Conservation (phyloP, 2,888 invertebrate genomes). For the Anagyrus pseudococci region DNA sequence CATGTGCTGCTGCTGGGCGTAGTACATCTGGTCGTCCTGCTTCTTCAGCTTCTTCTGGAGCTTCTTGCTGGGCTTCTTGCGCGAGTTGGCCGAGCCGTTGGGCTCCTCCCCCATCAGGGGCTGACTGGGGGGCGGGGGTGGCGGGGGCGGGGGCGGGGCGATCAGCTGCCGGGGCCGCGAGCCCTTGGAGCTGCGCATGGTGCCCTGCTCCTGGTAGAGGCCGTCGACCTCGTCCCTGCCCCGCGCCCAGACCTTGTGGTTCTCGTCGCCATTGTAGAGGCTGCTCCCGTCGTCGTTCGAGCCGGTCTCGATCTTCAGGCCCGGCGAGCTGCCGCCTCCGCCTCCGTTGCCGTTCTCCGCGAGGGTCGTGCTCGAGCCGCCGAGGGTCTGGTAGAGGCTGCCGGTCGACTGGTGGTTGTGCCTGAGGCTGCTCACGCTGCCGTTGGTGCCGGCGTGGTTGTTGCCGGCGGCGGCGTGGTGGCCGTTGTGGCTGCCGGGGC, state of each 20-base stretch:
- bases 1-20: slow-evolving; percentile 52
- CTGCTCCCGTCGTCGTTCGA: slow-evolving; percentile 57
- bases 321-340: slow-evolving; percentile 35
- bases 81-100: slow-evolving; percentile 39
- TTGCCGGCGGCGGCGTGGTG: slow-evolving; percentile 41
- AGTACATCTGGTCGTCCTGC: slow-evolving; percentile 53
- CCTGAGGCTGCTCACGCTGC: slow-evolving; percentile 57
- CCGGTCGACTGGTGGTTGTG: slow-evolving; percentile 45
- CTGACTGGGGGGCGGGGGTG: slow-evolving; percentile 62
- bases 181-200: slow-evolving; percentile 63
- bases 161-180: slow-evolving; percentile 84
- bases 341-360: slow-evolving; percentile 35
- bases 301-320: slow-evolving; percentile 29
- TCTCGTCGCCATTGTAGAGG: slow-evolving; percentile 90
- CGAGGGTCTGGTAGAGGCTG: slow-evolving; percentile 59
- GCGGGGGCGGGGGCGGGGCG: slow-evolving; percentile 77
- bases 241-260: slow-evolving; percentile 93
- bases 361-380: slow-evolving; percentile 60
- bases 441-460: slow-evolving; percentile 76
- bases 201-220: slow-evolving; percentile 70
- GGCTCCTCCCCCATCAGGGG: slow-evolving; percentile 52
- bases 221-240: slow-evolving; percentile 76
- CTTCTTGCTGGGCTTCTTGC: slow-evolving; percentile 53
- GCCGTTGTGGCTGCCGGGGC: slow-evolving; percentile 92
- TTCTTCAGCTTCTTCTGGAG: slow-evolving; percentile 57